Evolutionary conservation across 2,888 invertebrate species (phyloP).

Genomic region (Actias luna): DNA sequence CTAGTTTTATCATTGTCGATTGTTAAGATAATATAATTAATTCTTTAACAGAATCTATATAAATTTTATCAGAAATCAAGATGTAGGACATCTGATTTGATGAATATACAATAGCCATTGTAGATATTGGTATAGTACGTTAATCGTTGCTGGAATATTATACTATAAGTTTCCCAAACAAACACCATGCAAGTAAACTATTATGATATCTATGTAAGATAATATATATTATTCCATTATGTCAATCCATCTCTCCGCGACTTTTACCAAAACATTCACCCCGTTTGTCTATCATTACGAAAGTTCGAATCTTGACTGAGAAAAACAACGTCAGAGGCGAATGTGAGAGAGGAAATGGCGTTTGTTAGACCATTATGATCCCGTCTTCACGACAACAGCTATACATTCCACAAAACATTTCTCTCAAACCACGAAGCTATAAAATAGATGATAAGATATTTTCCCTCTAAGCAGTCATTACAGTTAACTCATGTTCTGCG

Average conservation of each 20-base stretch:
- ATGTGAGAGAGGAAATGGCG: constrained; percentile 33
- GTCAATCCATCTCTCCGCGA: constrained; percentile 6
- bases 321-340: constrained; percentile 32
- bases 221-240: constrained; percentile 10
- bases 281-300: constrained; percentile 17
- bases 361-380: constrained; percentile 35
- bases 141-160: no score
- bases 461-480: constrained; percentile 13
- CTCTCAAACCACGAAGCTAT: constrained; percentile 16
- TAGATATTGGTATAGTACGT: neutral
- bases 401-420: constrained; percentile 32
- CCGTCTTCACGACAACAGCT: constrained; percentile 32
- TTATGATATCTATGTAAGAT: neutral
- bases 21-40: no score
- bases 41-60: neutral
- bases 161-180: neutral
- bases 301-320: constrained; percentile 14
- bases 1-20: neutral
- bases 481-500: neutral
- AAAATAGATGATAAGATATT: constrained; percentile 16
- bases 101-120: neutral
- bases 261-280: constrained; percentile 12
- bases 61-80: neutral
- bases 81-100: neutral
- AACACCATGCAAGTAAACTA: neutral